These are phyloP conservation scores for Nyctereutes procyonoides DNA, from an alignment of 2,113 vertebrate species.

Conservation along the genomic window DNA sequence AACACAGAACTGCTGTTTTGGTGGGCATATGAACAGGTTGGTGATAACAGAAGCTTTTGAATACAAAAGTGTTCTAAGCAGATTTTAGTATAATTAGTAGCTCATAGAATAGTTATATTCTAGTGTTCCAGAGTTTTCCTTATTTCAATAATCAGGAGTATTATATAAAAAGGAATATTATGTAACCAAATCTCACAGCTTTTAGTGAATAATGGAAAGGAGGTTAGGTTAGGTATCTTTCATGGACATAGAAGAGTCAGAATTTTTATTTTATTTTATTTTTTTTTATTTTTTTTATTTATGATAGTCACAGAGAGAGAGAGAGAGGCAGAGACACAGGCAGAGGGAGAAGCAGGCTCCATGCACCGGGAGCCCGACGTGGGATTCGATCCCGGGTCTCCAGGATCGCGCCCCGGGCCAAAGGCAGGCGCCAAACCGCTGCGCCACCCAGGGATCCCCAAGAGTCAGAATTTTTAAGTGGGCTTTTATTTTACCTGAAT, in stretches of 20 bases:
- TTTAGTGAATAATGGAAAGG: background rate
- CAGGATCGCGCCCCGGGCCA: too few species aligned
- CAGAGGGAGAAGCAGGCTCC: too few species aligned
- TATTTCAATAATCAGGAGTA: background rate
- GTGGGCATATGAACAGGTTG: background rate
- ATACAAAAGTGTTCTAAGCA: background rate
- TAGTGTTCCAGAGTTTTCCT: background rate
- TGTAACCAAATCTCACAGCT: background rate
- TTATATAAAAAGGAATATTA: background rate
- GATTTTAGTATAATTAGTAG: slow-evolving; percentile 6
- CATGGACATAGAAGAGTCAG: background rate
- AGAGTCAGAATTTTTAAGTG: slow-evolving; percentile 18
- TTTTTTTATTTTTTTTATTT: too few species aligned
- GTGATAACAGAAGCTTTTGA: background rate
- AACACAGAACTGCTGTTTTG: background rate
- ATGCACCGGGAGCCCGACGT: too few species aligned
- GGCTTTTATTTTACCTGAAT: background rate
- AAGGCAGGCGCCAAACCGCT: too few species aligned
- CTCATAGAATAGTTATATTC: slow-evolving; percentile 28
- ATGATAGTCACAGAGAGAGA: too few species aligned
- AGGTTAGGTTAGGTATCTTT: background rate
- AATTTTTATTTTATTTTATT: slow-evolving; percentile 43
- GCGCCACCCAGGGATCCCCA: too few species aligned
- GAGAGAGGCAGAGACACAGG: too few species aligned
- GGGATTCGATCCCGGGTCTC: too few species aligned